These are phyloP conservation scores for Drosophila lacertosa DNA, from an alignment of 1,140 invertebrate genomes.

Conservation along the genomic window DNA sequence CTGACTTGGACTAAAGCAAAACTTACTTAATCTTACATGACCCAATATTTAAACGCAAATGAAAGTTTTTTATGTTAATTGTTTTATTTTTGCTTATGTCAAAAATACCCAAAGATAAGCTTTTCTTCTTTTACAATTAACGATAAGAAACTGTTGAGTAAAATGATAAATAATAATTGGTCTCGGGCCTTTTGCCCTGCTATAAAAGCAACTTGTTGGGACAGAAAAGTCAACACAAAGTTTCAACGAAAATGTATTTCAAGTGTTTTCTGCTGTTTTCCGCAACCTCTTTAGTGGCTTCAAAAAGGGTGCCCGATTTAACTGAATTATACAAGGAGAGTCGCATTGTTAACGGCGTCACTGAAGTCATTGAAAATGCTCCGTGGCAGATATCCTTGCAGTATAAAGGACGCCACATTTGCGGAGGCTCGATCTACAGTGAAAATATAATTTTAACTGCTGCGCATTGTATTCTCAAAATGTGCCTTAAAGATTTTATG, in stretches of 20 bases:
- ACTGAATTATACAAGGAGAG: not conserved
- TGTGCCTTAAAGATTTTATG: not conserved
- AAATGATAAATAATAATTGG: not conserved
- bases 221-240: not conserved
- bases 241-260: not conserved
- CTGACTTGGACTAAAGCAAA: too few species aligned
- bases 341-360: slow-evolving; percentile 28
- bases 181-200: not conserved
- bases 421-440: slow-evolving; percentile 86
- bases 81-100: too few species aligned
- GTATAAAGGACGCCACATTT: slow-evolving; percentile 71
- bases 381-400: slow-evolving; percentile 86
- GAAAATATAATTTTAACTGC: slow-evolving; percentile 85
- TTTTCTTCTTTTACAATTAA: too few species aligned
- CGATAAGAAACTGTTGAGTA: not conserved
- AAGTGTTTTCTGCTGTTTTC: slow-evolving; percentile 5
- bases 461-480: slow-evolving; percentile 84
- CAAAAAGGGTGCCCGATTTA: not conserved
- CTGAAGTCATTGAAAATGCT: slow-evolving; percentile 84
- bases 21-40: too few species aligned
- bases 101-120: too few species aligned
- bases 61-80: too few species aligned
- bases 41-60: too few species aligned
- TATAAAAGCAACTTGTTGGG: slow-evolving; percentile 3
- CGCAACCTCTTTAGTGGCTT: not conserved